phyloP scores from a whole-genome alignment of 2,113 vertebrate genomes.

The Actinemys pallida region DNA sequence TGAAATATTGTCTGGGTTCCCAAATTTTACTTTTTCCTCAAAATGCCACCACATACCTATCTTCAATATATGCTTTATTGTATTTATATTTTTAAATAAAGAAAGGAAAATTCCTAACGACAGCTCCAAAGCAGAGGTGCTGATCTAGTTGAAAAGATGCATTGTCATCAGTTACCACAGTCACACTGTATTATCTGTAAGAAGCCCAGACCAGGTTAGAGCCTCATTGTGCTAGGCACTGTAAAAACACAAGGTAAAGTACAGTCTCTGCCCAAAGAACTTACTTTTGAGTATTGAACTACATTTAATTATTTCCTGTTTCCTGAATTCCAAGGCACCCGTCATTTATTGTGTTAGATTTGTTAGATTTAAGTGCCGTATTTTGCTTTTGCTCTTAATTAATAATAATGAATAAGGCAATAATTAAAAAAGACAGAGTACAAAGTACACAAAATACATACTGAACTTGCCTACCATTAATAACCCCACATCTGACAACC shows the following conservation, averaged over 20 bases:
- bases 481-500: not conserved
- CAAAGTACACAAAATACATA: accelerated
- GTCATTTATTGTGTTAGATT: not conserved
- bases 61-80: not conserved
- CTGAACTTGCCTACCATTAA: not conserved
- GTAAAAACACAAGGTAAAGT: not conserved
- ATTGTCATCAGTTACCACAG: no score
- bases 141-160: not conserved
- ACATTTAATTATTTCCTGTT: not conserved
- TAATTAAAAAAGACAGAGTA: not conserved
- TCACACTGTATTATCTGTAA: not conserved
- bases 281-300: not conserved
- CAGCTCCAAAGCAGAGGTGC: not conserved
- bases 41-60: not conserved
- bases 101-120: not conserved
- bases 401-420: not conserved
- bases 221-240: not conserved
- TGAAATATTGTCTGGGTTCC: not conserved
- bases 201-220: not conserved
- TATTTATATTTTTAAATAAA: not conserved
- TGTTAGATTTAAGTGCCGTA: not conserved
- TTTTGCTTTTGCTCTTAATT: no score
- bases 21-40: not conserved
- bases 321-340: not conserved
- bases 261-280: not conserved